Percentiles rank a stretch among this genome's conserved stretches.
These are phyloP conservation scores for Hylaeus volcanicus DNA, from an alignment of 1,140 invertebrate species.

Conservation along the genomic window DNA sequence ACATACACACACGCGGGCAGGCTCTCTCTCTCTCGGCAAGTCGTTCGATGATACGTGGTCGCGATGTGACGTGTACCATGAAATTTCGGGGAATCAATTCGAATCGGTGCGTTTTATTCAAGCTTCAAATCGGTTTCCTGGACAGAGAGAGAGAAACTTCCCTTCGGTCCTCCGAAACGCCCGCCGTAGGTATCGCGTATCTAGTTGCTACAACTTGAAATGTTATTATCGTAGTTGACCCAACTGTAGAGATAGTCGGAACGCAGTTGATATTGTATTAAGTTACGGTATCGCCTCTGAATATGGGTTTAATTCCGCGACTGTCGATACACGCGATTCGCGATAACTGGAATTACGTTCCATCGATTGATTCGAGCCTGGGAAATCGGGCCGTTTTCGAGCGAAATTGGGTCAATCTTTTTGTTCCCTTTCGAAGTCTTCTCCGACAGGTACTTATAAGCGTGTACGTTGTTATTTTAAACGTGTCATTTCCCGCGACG, in stretches of 20 bases:
- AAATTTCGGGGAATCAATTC: not conserved
- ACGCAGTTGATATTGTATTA: not conserved
- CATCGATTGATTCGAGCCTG: not conserved
- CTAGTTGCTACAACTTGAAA: not conserved
- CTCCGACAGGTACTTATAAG: no score
- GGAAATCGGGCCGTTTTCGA: not conserved
- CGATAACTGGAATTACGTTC: conserved; percentile 7
- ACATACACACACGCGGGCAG: not conserved
- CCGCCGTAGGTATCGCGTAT: conserved; percentile 9
- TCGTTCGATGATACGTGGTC: not conserved
- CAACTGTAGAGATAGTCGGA: not conserved
- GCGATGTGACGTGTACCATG: not conserved
- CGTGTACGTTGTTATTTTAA: no score
- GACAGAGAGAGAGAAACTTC: not conserved
- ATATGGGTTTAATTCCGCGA: conserved; percentile 26
- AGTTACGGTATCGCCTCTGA: not conserved
- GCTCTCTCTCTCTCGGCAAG: not conserved
- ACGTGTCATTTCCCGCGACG: no score
- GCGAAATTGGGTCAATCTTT: not conserved
- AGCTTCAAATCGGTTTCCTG: not conserved
- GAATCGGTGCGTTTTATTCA: not conserved
- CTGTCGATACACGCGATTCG: not conserved
- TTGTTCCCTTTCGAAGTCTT: not conserved
- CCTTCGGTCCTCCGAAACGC: not conserved
- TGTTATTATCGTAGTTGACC: conserved; percentile 7